Evolutionary conservation across 2,797 vertebrate species (phyloP), one percentile per base, ranked within the genome.

Genomic region (Steatocranus sp.): DNA sequence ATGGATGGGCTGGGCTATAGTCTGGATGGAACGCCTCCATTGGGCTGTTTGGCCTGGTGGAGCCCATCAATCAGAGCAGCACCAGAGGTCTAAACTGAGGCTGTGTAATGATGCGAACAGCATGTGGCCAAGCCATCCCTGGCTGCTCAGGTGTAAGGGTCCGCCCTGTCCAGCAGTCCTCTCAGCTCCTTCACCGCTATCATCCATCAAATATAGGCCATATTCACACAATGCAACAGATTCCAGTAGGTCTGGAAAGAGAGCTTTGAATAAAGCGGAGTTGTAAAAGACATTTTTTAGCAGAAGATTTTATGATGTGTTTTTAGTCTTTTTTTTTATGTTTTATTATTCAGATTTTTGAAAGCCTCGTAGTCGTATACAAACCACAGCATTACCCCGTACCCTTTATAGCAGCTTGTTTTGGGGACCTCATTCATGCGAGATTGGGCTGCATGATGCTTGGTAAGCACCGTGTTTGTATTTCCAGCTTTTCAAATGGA

Each of bases 101-200:
- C 94, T 91, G 95, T 91, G 95, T 96, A 97, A 97, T 96, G 96
- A 96, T 95, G 95, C 95, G 91, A 90, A 87, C 95, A 94, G 96
- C 96, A 94, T 94, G 95, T 90, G 96, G 94, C 91, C 89, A 34
- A 87, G 92, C 94, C 93, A 92, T 94, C 92, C 92, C 93, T 90
- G 93, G 92, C 93, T 90, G 92, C 92, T 91, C 92, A 94, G 94
- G 95, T 96, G 93, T 89, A 90, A 95, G 95, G 94, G 92, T 95
- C 92, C 92, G 93, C 93, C 91, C 94, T 85, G 93, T 95, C 92
- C 90, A 80, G 85, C 85, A 23, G 89, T 93, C 92, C 91, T 90
- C 86, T 91, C 88, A 83, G 87, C 88, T 83, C 86, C 88, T 75
- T 83, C 82, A 30, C 86, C 75, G 3, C 90, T 51, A 58, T 90